phyloP scores from a whole-genome alignment of 2,888 invertebrate genomes.

The Apodemia arnacis region DNA sequence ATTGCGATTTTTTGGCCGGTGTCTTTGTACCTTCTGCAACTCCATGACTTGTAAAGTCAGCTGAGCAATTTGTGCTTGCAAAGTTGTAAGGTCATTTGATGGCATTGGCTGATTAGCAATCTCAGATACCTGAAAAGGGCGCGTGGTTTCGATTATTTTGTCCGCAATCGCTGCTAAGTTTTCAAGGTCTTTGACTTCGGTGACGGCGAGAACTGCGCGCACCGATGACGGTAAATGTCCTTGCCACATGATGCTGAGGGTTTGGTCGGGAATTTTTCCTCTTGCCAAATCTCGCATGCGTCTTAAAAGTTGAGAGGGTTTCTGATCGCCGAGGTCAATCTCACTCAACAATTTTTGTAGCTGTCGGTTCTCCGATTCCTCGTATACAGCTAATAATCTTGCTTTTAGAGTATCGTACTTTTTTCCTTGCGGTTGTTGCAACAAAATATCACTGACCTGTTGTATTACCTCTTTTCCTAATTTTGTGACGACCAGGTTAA shows the following conservation, averaged over 20 bases:
- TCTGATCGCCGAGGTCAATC: too few species aligned
- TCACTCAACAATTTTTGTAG: too few species aligned
- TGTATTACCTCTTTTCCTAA: too few species aligned
- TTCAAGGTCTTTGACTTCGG: constrained; percentile 20
- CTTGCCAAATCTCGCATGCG: not conserved
- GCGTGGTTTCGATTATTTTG: constrained; percentile 48
- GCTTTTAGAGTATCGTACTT: too few species aligned
- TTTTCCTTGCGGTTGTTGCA: too few species aligned
- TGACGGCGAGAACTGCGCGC: constrained; percentile 50
- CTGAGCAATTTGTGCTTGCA: constrained; percentile 34
- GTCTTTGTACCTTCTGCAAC: not conserved
- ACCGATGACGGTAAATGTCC: constrained; percentile 55
- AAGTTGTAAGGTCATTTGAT: constrained; percentile 10
- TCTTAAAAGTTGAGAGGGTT: not conserved
- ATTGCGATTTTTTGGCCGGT: too few species aligned
- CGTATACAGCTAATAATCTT: too few species aligned
- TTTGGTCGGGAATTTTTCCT: constrained; percentile 50
- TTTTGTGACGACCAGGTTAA: too few species aligned
- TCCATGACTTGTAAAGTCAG: constrained; percentile 24
- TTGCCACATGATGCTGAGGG: constrained; percentile 62
- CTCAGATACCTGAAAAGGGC: constrained; percentile 3
- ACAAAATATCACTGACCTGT: not conserved
- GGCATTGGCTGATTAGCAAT: constrained; percentile 3
- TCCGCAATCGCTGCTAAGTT: constrained; percentile 61
- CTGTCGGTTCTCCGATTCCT: too few species aligned